Conservation (phyloP, 2,113 vertebrate genomes). For the Noctilio leporinus region DNA sequence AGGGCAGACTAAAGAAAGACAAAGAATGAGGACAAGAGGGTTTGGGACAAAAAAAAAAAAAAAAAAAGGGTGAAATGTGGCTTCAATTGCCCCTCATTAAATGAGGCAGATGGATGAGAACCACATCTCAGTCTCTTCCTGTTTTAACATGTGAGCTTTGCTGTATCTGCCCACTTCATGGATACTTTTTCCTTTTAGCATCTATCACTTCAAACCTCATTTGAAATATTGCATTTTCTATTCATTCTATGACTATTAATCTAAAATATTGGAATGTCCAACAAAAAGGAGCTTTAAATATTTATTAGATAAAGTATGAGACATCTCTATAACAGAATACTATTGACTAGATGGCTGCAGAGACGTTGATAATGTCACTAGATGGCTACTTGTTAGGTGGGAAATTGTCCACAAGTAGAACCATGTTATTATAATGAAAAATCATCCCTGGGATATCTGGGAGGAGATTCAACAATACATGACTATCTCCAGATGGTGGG, state of each 20-base stretch:
- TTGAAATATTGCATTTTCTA: background rate
- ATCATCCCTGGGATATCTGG: background rate
- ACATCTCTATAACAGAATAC: background rate
- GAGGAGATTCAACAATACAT: background rate
- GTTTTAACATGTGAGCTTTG: background rate
- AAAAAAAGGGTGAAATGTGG: background rate
- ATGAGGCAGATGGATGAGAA: background rate
- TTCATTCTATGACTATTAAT: background rate
- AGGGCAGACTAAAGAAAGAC: background rate
- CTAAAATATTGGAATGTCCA: background rate
- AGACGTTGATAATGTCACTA: background rate
- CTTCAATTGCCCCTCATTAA: background rate
- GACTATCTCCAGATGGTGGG: background rate
- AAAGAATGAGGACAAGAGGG: background rate
- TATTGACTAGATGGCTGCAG: background rate
- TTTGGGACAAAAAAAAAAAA: background rate
- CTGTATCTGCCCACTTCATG: background rate
- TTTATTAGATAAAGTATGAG: background rate
- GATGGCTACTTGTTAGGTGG: background rate
- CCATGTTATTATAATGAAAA: background rate
- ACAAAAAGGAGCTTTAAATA: background rate
- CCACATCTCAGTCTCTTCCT: background rate
- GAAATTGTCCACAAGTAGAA: background rate
- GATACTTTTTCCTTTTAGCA: background rate
- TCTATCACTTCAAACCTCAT: background rate